Evolutionary conservation across 2,888 invertebrate species (phyloP), one percentile per base, ranked within the genome.

Genomic region (Pinctada fucata): DNA sequence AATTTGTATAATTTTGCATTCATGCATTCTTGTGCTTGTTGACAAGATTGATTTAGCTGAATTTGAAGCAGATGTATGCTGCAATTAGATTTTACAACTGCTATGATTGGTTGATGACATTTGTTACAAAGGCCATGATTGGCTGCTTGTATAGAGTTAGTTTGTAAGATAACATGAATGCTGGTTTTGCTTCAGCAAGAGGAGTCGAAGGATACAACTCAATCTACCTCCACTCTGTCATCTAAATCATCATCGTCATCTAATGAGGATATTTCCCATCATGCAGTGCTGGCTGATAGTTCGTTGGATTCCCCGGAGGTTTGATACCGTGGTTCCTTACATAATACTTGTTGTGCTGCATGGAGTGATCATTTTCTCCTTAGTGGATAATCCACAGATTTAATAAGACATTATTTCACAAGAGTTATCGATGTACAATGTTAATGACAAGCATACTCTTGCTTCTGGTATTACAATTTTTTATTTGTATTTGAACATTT

Each of bases 231-330:
- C 13, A 16, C 74, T 8, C 49, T 10, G 3, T 51, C 66, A 2
- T 66, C 66, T 48, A 6, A 48, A 4, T 66, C 65, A 48, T 74
- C 74, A 45, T 74, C 74, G 4, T 74, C 74, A 31, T 65, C 65
- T 50, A 63, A 74, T 16, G 74, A 74, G 50, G 73, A 73, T 63
- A 51, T 74, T 50, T 74, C 74, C 74, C 74, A 74, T 74, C 74
- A 74, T 74, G 74, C 74, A 48, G 66, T 74, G 65, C 74, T 74
- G 31, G 74, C 49, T 8, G 74, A 74, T 45, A 63, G 63, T 48
- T 3, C 50, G 8, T 50, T 45, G 3, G 74, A 66, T 47, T 3
- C 50, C 10, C 50, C 48, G 3, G 74, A 74, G 74, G 74, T 74
- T 74, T 74, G 73, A 8, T 31, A 45, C 16, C 3, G 16, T 13